Evolutionary conservation across 2,888 invertebrate genomes (phyloP), one percentile per base, ranked within the genome.

Genomic region (Oxycera nigricornis): DNA sequence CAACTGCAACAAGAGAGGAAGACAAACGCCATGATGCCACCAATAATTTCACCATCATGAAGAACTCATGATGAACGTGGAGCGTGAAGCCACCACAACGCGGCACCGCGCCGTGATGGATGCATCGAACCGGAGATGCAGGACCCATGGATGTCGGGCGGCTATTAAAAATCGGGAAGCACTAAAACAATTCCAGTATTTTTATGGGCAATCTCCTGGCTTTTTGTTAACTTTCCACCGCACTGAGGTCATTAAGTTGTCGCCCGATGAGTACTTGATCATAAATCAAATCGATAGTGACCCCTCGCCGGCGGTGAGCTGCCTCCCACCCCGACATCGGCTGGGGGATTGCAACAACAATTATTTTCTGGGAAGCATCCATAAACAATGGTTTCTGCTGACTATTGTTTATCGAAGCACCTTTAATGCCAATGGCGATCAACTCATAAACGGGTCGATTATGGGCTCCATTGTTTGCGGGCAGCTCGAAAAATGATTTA

Each of bases 281-380:
- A 65, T 65, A 41, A 65, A 65, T 65, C 65, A 65, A 65, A n/a
- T 65, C 26, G 65, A 41, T 65, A 65, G 39, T 65, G 39, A 46
- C 9, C 46, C 7, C 24, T 55, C 1, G 17, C 14, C 2, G 46
- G 11, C 11, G 11, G 17, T 46, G 46, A 46, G 46, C 17, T 46
- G 46, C 3, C 46, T 14, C 20, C 20, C 20, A 11, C 24, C 24
- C 55, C 55, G 55, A 55, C 22, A 24, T 20, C 24, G 11, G 9
- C 55, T 11, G 46, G 46, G 6, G 11, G 46, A 35, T 7, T 35
- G 11, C 7, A 46, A 46, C 11, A n/a, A 11, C 46, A 7, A 11
- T 46, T 46, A 2, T 46, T 46, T 2, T 14, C 46, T 14, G 46
- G 11, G 46, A 46, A 46, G 17, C 46, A 17, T 46, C 46, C 17